These are phyloP conservation scores for Syngnathoides biaculeatus DNA, from an alignment of 2,113 vertebrate genomes.

Conservation along the genomic window DNA sequence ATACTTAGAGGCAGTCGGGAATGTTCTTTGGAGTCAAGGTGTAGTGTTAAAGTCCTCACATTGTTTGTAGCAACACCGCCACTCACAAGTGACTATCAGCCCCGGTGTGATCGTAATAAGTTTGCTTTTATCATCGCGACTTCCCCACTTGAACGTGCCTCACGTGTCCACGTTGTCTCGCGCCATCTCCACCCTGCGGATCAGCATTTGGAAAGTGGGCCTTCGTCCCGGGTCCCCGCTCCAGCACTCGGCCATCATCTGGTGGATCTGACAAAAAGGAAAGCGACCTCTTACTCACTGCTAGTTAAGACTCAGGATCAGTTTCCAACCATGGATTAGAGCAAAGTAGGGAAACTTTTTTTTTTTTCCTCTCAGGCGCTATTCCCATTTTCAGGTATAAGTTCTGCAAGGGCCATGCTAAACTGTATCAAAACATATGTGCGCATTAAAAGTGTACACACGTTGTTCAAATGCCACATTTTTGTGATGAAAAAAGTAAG, in stretches of 20 bases:
- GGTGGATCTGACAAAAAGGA: conserved; percentile 75
- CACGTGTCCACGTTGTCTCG: conserved; percentile 77
- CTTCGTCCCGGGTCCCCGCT: conserved; percentile 75
- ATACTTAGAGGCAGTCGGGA: not conserved
- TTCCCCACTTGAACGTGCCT: conserved; percentile 32
- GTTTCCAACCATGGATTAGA: too few relatives aligned
- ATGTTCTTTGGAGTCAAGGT: not conserved
- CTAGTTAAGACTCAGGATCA: too few relatives aligned
- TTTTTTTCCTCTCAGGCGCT: too few relatives aligned
- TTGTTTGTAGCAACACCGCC: not conserved
- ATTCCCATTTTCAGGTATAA: too few relatives aligned
- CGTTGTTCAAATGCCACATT: too few relatives aligned
- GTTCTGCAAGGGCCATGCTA: too few relatives aligned
- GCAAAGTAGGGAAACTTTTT: too few relatives aligned
- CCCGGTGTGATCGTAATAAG: not conserved
- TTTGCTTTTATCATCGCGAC: not conserved
- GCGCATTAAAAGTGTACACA: too few relatives aligned
- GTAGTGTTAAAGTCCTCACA: conserved; percentile 1
- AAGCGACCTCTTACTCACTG: not conserved
- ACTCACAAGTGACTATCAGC: not conserved
- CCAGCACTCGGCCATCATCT: conserved; percentile 92
- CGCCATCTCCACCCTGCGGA: conserved; percentile 78
- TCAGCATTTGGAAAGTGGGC: conserved; percentile 83
- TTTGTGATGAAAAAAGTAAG: too few relatives aligned
- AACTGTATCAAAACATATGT: too few relatives aligned